Evolutionary conservation across 2,888 invertebrate species (phyloP), one percentile per base, ranked within the genome.

Genomic region (Nyleta sp.): DNA sequence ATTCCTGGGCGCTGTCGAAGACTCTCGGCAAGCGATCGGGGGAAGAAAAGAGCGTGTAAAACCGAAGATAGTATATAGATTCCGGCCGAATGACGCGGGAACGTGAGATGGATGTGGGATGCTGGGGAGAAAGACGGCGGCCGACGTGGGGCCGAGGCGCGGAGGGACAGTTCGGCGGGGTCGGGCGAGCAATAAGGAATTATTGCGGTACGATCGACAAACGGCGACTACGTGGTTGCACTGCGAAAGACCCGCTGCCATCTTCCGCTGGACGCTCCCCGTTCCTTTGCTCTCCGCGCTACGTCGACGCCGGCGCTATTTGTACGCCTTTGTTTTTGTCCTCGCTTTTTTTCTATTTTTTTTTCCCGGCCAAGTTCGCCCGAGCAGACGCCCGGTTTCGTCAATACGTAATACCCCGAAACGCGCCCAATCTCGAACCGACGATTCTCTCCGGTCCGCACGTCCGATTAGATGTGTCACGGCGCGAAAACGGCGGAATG

Each of bases 171-270:
- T 68, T 70, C 22, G 48, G 59, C 17, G 42, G 73, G 68, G 84
- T 81, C 82, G 86, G 87, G 85, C 86, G 87, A 89, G 90, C 90
- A 90, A 90, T 90, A 90, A 90, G 89, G 87, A 90, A 90, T 90
- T 91, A 91, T 90, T 90, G 90, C 89, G 90, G 90, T 88, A 87
- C 89, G 89, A 90, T 90, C 90, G 90, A 91, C 90, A 90, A 91
- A 91, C 90, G 90, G 89, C 89, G 84, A 86, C 85, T 90, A 90
- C 90, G 90, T 90, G 90, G 89, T 85, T 84, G 87, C 84, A 89
- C 88, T 90, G 87, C 89, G 82, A 84, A 89, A 87, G 81, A 86
- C 83, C 84, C 78, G 82, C 81, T 67, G 78, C 80, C 80, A 72
- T 81, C 80, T 81, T 81, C 70, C 59, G 76, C 81, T 80, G 78